Base-by-base conservation (phyloP, 1,140 invertebrate species). In the Cherax quadricarinatus region DNA sequence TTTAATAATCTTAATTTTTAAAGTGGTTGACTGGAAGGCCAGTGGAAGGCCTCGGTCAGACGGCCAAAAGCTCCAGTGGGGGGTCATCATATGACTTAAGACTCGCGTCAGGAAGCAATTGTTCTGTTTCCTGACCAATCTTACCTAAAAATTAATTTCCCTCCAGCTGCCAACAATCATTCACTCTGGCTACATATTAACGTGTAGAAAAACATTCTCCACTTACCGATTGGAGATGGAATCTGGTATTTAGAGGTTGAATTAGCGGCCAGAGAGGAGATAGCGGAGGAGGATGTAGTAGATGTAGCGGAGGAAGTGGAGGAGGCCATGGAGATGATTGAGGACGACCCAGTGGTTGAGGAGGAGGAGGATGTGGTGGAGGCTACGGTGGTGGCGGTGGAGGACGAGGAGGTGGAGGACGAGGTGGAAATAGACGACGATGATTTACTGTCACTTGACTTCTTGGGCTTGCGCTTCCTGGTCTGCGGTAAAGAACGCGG, bases 401-500 rank as follows among this genome's bases (percentile, higher is more conserved):
- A 83, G 62, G 88, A 82, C 48, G 88, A 57, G 30, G 88, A 12
- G 4, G 84, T 51, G 21, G 90, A 51, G n/a, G 84, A 24, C 5
- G 75, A 49, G 4, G 83, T 48, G 24, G 89, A 62, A 4, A 83
- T 21, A 3, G 89, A 75, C 16, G 84, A 86, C 16, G 90, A 80
- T 0, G 75, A 70, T 12, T 91, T 91, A 21, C 84, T 51, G 12
- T 91, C 90, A 30, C 73, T 82, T 9, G 41, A 60, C 98, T 95
- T 91, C 84, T 91, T 91, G 73, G 90, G 95, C 95, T 99, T 99
- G 94, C 99, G 96, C 96, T 99, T 99, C 95, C 99, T 96, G 92
- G 98, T 99, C 95, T 99, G 99, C 24, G 10, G n/a, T 30, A n/a
- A 18, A 78, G 53, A 66, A n/a, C n/a, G n/a, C 70, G 24, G n/a